Percentiles rank a stretch among this genome's conserved stretches.
phyloP scores from a whole-genome alignment of 2,113 vertebrate genomes.

The Pterocles orientalis region DNA sequence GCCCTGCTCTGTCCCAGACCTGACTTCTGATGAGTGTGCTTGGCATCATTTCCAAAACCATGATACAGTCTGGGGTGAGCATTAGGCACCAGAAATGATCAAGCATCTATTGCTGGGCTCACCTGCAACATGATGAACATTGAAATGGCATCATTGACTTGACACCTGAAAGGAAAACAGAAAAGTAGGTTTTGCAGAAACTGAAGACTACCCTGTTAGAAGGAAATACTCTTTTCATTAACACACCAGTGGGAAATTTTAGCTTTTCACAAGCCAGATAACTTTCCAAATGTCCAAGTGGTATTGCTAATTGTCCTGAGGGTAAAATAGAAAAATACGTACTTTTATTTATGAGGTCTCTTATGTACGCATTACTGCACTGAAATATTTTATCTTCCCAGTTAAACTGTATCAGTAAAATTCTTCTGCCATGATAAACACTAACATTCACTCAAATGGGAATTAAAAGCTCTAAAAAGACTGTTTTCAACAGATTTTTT shows the following conservation, averaged over 20 bases:
- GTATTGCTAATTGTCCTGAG: neutral
- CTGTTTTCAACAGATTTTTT: neutral
- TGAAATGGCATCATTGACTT: neutral
- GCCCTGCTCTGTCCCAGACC: neutral
- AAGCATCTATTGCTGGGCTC: neutral
- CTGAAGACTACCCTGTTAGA: neutral
- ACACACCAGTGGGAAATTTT: neutral
- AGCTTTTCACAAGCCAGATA: conserved; percentile 3
- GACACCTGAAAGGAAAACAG: neutral
- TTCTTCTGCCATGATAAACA: conserved; percentile 24
- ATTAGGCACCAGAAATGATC: neutral
- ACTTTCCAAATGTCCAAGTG: neutral
- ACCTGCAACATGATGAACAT: neutral
- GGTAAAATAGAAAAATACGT: neutral
- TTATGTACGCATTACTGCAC: neutral
- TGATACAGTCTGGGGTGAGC: neutral
- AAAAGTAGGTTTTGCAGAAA: neutral
- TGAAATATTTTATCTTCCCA: neutral
- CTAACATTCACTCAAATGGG: neutral
- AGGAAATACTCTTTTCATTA: neutral
- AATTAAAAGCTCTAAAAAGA: conserved; percentile 1
- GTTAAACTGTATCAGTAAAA: neutral
- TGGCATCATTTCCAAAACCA: fast-evolving
- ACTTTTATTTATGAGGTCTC: neutral
- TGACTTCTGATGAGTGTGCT: neutral